phyloP scores from a whole-genome alignment of 2,797 vertebrate genomes.

The Siniperca undulata region DNA sequence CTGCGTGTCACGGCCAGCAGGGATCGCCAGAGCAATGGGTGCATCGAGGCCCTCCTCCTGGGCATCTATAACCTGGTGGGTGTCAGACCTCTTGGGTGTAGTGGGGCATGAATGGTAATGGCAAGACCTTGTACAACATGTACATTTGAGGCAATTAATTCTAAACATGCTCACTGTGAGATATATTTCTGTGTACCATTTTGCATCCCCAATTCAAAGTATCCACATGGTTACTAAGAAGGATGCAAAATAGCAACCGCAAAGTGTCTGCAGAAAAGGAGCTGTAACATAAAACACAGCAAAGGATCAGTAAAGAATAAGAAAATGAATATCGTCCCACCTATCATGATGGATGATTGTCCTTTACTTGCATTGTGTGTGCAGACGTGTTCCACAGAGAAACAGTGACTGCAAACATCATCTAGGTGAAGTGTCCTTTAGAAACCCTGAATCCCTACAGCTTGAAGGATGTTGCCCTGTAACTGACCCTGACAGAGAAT shows the following conservation, averaged over 20 bases:
- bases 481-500: constrained; percentile 3
- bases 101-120: too few species aligned
- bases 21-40: constrained; percentile 95
- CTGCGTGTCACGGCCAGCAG: constrained; percentile 93
- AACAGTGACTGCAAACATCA: not conserved
- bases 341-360: not conserved
- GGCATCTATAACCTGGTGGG: constrained; percentile 99
- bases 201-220: not conserved
- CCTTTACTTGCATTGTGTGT: not conserved
- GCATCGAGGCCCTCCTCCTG: constrained; percentile 96
- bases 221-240: not conserved
- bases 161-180: not conserved
- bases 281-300: not conserved
- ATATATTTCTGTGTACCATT: not conserved
- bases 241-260: not conserved
- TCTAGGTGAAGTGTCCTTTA: not conserved
- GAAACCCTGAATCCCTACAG: not conserved
- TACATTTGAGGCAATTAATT: not conserved
- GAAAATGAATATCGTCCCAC: not conserved
- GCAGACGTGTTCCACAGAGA: not conserved
- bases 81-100: constrained; percentile 25
- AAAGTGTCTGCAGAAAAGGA: not conserved
- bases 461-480: not conserved
- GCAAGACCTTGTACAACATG: not conserved
- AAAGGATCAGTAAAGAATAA: not conserved